A percentile compares a stretch with the other conserved stretches of the same genome.
Evolutionary conservation across 2,888 invertebrate genomes (phyloP).

Genomic region (Acrocyrtus sp.): DNA sequence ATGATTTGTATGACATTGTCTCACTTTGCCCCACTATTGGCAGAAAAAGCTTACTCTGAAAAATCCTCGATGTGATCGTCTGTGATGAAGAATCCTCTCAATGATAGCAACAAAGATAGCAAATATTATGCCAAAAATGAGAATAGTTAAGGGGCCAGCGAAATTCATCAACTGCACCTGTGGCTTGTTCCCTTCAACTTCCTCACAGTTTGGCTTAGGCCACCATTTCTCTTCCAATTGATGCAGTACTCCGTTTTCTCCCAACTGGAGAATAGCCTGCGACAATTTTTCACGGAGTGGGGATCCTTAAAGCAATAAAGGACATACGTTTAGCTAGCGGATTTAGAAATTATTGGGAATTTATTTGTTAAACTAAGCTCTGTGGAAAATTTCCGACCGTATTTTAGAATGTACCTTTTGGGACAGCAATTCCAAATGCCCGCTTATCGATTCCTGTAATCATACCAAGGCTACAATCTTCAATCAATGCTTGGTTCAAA

Average conservation of each 20-base stretch:
- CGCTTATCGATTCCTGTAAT: conserved; percentile 53
- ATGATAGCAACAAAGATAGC: conserved; percentile 60
- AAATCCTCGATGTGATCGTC: conserved; percentile 61
- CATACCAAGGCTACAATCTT: conserved; percentile 57
- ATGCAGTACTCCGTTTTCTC: conserved; percentile 58
- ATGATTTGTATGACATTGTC: background rate
- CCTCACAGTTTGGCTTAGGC: conserved; percentile 49
- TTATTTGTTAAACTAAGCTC: background rate
- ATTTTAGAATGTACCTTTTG: conserved; percentile 51
- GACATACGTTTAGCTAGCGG: background rate
- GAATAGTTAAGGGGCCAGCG: conserved; percentile 59
- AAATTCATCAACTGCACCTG: conserved; percentile 60
- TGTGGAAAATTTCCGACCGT: background rate
- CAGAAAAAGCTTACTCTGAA: conserved; percentile 56
- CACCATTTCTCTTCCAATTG: conserved; percentile 62
- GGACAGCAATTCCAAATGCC: conserved; percentile 56
- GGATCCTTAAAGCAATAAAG: conserved; percentile 40
- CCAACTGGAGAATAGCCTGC: conserved; percentile 56
- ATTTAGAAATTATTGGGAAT: background rate
- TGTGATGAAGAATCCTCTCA: conserved; percentile 60
- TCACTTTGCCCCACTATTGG: background rate
- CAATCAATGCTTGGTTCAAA: conserved; percentile 54
- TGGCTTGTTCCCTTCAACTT: conserved; percentile 45
- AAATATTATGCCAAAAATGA: conserved; percentile 57
- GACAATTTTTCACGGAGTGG: conserved; percentile 59